Evolutionary conservation across 2,113 vertebrate genomes (phyloP), one percentile per base, ranked within the genome.

Genomic region (Vimba vimba): DNA sequence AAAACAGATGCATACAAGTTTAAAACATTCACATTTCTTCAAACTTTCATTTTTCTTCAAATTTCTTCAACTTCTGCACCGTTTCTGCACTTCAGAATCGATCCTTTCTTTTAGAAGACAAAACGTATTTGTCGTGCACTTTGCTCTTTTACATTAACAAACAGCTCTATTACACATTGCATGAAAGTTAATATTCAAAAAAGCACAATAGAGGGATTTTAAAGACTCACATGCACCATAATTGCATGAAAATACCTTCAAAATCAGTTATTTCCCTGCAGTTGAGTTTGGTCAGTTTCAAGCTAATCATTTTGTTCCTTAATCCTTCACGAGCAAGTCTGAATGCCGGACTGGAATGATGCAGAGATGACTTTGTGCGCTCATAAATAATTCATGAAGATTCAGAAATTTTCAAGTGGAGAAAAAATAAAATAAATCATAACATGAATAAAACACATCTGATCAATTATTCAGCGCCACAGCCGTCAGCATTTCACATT

Each of bases 381-480:
- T 9, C 12, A 87, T 87, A 69, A 89, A 88, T 87, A 87, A 89
- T 69, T 80, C 69, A 89, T 82, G 69, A 86, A 55, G n/a, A 39
- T 25, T 36, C 69, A n/a, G 8, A 81, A 59, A 86, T 73, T 84
- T 85, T 83, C 71, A 73, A 87, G 80, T 17, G 55, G 52, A 73
- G 64, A 23, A 7, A 33, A 12, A 43, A 17, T 27, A 47, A 66
- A 36, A 27, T 62, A 66, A 57, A 33, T 45, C 79, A 60, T 77
- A 57, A 90, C 71, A 88, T 68, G 79, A 89, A 81, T 84, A 85
- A 87, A 90, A 90, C 76, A 86, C 47, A 75, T 82, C 12, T 47
- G 83, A 90, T 90, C 71, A 88, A 89, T 87, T 82, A 86, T 89
- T 89, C 82, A 90, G 52, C 27, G 8, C 43, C 10, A 33, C 52